Percentiles rank a stretch among this genome's conserved stretches.
phyloP scores from a whole-genome alignment of 1,140 invertebrate species.

The Chrysomallon squamiferum region DNA sequence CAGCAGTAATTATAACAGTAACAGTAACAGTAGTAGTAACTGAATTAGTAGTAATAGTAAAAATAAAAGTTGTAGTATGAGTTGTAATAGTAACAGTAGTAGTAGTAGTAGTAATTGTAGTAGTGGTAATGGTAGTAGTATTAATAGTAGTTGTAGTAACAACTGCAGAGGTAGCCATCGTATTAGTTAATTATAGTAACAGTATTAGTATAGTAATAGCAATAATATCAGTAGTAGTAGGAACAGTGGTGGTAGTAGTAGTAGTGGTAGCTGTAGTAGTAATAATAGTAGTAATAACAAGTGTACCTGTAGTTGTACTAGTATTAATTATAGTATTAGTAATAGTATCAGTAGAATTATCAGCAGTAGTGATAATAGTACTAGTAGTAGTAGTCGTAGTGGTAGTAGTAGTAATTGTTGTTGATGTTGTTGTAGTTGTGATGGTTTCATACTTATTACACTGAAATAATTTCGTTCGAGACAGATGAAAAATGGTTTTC shows the following conservation, averaged over 20 bases:
- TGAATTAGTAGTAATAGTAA: neutral
- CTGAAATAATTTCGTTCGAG: too few relatives aligned
- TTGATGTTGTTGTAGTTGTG: neutral
- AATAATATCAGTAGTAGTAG: neutral
- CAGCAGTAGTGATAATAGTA: constrained; percentile 3
- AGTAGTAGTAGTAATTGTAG: neutral
- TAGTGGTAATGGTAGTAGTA: neutral
- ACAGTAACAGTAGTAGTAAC: neutral
- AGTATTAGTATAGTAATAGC: neutral
- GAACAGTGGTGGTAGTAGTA: neutral
- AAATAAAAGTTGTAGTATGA: neutral
- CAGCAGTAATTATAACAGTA: neutral
- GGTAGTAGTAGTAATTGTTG: neutral
- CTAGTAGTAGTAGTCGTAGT: neutral
- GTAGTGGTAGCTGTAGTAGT: neutral
- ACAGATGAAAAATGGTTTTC: too few relatives aligned
- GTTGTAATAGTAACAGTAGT: neutral
- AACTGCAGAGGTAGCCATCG: neutral
- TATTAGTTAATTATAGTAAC: neutral
- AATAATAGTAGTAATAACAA: neutral
- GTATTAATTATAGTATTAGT: neutral
- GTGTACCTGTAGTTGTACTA: neutral
- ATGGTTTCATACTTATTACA: neutral
- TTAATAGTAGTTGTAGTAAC: too few relatives aligned
- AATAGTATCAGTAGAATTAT: neutral